Evolutionary conservation across 2,888 invertebrate species (phyloP), one percentile per base, ranked within the genome.

Genomic region (Chymomyza amoena): DNA sequence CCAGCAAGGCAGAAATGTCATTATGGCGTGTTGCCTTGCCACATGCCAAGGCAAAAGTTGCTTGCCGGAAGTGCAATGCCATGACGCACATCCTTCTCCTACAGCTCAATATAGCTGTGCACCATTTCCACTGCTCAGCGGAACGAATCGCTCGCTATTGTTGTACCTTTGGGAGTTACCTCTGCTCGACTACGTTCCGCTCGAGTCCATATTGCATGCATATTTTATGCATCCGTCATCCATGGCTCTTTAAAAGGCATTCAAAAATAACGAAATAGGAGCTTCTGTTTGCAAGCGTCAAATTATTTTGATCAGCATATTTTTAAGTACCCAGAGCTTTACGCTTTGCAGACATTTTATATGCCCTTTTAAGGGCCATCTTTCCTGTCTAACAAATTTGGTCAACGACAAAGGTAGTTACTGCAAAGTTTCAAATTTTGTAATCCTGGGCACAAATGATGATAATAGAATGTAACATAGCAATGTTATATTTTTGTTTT

Each of bases 231-330:
- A 15, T 63, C 50, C 36, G 52, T 52, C 36, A 20, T 28, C n/a
- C 13, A 3, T 18, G 16, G 15, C 54, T 25, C 16, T 18, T 54
- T 6, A 54, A 54, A 9, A 9, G 1, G 51, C 15, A 51, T 51
- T 51, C 2, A 45, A 15, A 13, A 45, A n/a, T n/a, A 45, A 45
- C 2, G 13, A 45, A 45, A 10, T 13, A 1, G 10, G 13, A 45
- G 39, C 20, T 20, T 7, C 64, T 60, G 62, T 75, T 75, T 71
- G 32, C 67, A 75, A 67, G 75, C 61, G 56, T 59, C 64, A 74
- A 74, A 70, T 74, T 75, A 71, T 50, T 32, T 13, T 51, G 45
- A 65, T 65, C 65, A 59, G 18, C 32, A 16, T 39, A 36, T 45
- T 25, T 45, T n/a, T 57, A 59, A 66, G 39, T 45, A 45, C 4